Conservation (phyloP, 1,140 invertebrate genomes). For the Panagrolaimus sp. region DNA sequence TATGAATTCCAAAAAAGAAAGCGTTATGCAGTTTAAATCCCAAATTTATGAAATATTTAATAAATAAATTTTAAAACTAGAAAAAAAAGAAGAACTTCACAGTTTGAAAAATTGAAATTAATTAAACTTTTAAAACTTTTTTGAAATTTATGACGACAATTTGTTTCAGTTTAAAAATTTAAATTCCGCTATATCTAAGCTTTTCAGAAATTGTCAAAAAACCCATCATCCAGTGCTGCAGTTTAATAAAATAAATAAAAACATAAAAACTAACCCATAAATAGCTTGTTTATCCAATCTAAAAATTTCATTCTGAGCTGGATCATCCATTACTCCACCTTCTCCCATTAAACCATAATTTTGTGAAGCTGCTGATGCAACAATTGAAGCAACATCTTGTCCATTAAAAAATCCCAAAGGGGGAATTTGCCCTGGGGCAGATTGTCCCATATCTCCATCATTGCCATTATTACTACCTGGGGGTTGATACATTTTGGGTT, state of each 20-base stretch:
- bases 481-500: background rate
- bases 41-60: no score
- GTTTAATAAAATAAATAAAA: no score
- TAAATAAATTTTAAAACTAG: no score
- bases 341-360: background rate
- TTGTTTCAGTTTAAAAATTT: background rate
- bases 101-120: background rate
- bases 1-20: no score
- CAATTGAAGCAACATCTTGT: background rate
- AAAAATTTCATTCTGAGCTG: background rate
- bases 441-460: background rate
- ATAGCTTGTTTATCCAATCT: slow-evolving; percentile 11
- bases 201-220: background rate
- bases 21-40: no score
- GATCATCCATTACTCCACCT: slow-evolving; percentile 14
- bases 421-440: background rate
- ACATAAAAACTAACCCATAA: background rate
- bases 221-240: background rate
- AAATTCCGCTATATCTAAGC: background rate
- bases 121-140: slow-evolving; percentile 13
- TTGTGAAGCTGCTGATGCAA: background rate
- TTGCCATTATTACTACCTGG: background rate
- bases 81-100: background rate
- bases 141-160: no score
- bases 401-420: slow-evolving; percentile 9